phyloP scores from a whole-genome alignment of 2,888 invertebrate genomes.

The Phasia obesa region DNA sequence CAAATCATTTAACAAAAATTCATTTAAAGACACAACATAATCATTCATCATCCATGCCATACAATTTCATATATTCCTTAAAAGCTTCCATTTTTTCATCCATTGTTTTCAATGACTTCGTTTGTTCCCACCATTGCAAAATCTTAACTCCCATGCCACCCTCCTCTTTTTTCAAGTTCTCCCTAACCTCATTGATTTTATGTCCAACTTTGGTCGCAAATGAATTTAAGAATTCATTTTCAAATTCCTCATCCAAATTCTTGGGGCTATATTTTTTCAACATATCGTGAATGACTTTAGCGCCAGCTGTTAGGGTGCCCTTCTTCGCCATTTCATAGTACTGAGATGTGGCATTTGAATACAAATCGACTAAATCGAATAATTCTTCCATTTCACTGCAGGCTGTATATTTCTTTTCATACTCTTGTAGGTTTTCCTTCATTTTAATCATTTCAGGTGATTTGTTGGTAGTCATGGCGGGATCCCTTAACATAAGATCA shows the following conservation, averaged over 20 bases:
- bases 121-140: constrained; percentile 23
- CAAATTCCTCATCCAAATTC: constrained; percentile 50
- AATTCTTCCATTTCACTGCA: constrained; percentile 42
- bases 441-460: constrained; percentile 22
- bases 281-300: constrained; percentile 8
- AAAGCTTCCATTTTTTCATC: constrained; percentile 23
- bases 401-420: constrained; percentile 9
- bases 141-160: constrained; percentile 10
- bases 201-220: constrained; percentile 39
- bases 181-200: constrained; percentile 22
- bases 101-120: not conserved
- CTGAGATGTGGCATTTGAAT: not conserved
- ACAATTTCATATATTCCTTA: constrained; percentile 20
- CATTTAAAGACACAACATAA: not conserved
- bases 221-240: constrained; percentile 38
- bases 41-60: constrained; percentile 18
- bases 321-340: not conserved
- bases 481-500: constrained; percentile 51
- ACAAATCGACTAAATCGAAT: constrained; percentile 29
- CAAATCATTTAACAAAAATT: not conserved
- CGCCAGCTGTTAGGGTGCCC: constrained; percentile 39
- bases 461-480: not conserved
- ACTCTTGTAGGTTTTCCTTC: constrained; percentile 41
- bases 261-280: constrained; percentile 54
- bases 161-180: not conserved